phyloP scores from a whole-genome alignment of 2,888 invertebrate species.

The Peribatodes rhomboidaria region DNA sequence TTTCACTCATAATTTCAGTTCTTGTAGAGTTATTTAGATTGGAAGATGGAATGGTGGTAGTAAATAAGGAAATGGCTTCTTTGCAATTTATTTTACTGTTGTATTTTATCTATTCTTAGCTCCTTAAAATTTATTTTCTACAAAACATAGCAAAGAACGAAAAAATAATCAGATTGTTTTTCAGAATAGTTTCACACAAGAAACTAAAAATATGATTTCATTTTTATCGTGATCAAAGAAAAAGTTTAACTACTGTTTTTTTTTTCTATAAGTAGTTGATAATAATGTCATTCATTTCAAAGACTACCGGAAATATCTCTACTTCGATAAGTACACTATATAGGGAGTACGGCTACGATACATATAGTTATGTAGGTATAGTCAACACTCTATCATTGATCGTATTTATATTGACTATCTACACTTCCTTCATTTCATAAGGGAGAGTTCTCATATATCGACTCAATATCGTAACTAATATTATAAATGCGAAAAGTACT shows the following conservation, averaged over 20 bases:
- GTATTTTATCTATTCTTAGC: too few species aligned
- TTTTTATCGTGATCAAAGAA: too few species aligned
- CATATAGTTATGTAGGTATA: neutral
- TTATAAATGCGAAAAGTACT: too few species aligned
- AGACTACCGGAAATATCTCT: neutral
- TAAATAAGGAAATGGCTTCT: neutral
- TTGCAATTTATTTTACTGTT: neutral
- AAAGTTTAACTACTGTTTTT: too few species aligned
- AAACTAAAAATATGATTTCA: too few species aligned
- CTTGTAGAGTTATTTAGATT: neutral
- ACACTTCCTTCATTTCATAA: slow-evolving; percentile 19
- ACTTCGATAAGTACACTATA: neutral
- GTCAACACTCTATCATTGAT: slow-evolving; percentile 16
- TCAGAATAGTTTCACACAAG: too few species aligned
- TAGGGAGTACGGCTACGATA: slow-evolving; percentile 3
- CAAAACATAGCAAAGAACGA: too few species aligned
- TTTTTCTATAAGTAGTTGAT: too few species aligned
- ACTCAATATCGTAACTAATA: neutral
- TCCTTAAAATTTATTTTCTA: too few species aligned
- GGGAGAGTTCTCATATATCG: slow-evolving; percentile 5
- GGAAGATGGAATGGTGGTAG: neutral
- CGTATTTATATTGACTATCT: neutral
- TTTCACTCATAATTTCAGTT: neutral
- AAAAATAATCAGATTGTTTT: too few species aligned
- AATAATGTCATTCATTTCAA: neutral